A percentile compares a stretch with the other conserved stretches of the same genome.
phyloP scores from a whole-genome alignment of 1,140 invertebrate genomes.

The Vanessa atalanta region DNA sequence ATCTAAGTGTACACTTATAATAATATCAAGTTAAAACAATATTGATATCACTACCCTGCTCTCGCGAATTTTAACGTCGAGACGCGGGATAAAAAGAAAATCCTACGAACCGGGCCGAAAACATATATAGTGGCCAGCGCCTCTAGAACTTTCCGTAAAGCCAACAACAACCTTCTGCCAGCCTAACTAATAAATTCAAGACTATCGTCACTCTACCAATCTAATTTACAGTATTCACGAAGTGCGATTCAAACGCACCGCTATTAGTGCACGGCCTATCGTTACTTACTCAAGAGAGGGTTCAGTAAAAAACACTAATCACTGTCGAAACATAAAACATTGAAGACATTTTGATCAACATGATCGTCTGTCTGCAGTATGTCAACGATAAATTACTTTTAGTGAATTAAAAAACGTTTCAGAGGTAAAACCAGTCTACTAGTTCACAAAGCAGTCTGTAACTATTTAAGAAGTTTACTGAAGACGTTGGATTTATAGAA shows the following conservation, averaged over 20 bases:
- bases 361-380: conserved; percentile 58
- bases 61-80: conserved; percentile 40
- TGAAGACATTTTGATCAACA: conserved; percentile 47
- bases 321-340: conserved; percentile 35
- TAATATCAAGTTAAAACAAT: conserved; percentile 73
- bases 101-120: conserved; percentile 74
- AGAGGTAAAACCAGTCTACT: conserved; percentile 77
- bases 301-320: conserved; percentile 42
- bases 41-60: conserved; percentile 66
- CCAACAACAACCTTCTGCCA: conserved; percentile 50
- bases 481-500: conserved; percentile 61
- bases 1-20: conserved; percentile 70
- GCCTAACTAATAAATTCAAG: conserved; percentile 55
- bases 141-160: conserved; percentile 50
- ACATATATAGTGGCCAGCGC: conserved; percentile 76
- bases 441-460: conserved; percentile 77
- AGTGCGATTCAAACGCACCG: conserved; percentile 29
- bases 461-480: conserved; percentile 69
- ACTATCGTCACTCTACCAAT: conserved; percentile 45
- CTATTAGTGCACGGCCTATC: conserved; percentile 41
- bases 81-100: conserved; percentile 60
- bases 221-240: conserved; percentile 53
- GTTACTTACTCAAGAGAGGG: conserved; percentile 24
- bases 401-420: conserved; percentile 66
- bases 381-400: conserved; percentile 59